phyloP scores from a whole-genome alignment of 2,888 invertebrate genomes.

The Heliconius hortense region DNA sequence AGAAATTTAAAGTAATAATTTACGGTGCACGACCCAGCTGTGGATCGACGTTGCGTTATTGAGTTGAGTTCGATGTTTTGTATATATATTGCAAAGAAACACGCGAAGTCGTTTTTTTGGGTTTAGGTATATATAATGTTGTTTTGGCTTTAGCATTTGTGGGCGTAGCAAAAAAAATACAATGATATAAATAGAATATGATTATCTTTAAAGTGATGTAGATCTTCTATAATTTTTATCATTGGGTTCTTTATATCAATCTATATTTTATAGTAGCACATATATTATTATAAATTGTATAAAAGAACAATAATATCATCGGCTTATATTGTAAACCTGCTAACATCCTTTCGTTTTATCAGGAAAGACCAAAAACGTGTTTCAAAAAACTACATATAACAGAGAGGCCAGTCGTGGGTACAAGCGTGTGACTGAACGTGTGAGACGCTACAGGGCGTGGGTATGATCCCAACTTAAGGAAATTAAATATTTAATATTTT shows the following conservation, averaged over 20 bases:
- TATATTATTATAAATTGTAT: background rate
- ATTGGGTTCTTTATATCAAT: background rate
- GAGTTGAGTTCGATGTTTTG: slow-evolving; percentile 8
- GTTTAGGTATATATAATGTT: too few species aligned
- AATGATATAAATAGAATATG: background rate
- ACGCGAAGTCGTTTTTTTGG: background rate
- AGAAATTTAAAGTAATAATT: slow-evolving; percentile 58
- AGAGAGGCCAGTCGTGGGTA: too few species aligned
- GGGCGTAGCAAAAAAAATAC: background rate
- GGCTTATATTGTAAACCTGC: too few species aligned
- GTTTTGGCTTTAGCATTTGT: background rate
- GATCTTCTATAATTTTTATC: too few species aligned
- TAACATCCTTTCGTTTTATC: too few species aligned
- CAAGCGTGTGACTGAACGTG: too few species aligned
- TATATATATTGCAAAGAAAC: background rate
- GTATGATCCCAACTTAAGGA: too few species aligned
- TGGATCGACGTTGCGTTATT: slow-evolving; percentile 20
- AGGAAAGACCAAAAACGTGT: too few species aligned
- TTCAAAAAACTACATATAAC: too few species aligned
- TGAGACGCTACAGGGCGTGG: too few species aligned
- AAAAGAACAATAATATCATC: background rate
- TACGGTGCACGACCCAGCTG: slow-evolving; percentile 36
- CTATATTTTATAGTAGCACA: background rate
- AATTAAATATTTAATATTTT: background rate
- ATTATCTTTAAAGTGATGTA: background rate